Conservation (phyloP, 2,797 vertebrate genomes). For the Sebastes alutus region DNA sequence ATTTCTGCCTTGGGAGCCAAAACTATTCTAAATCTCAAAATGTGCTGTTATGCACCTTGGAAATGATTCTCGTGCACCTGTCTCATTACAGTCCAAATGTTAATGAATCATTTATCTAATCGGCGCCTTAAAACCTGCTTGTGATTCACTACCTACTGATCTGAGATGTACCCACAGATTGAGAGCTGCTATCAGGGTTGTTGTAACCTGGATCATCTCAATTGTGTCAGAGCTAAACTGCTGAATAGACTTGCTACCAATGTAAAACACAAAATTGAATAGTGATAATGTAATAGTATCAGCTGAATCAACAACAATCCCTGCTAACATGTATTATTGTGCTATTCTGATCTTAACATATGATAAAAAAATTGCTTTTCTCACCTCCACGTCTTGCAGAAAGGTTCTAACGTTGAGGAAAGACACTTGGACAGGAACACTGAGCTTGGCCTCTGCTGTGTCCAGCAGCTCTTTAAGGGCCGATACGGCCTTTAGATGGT, state of each 20-base stretch:
- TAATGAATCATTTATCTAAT: neutral
- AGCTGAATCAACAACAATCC: neutral
- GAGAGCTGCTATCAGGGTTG: neutral
- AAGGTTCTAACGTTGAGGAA: constrained; percentile 89
- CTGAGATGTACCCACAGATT: neutral
- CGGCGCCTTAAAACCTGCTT: neutral
- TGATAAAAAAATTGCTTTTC: neutral
- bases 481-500: constrained; percentile 86
- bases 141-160: neutral
- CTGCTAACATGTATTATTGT: neutral
- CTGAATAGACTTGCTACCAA: neutral
- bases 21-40: neutral
- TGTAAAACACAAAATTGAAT: neutral
- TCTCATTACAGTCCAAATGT: neutral
- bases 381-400: constrained; percentile 93
- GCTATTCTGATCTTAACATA: neutral
- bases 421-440: constrained; percentile 87
- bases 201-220: neutral
- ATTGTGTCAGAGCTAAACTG: neutral
- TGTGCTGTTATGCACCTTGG: neutral
- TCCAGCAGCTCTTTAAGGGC: constrained; percentile 88
- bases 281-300: neutral
- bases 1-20: neutral
- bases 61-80: neutral
- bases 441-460: constrained; percentile 87